Conservation (phyloP, 2,797 vertebrate species). For the Pseudochirops corinnae region DNA sequence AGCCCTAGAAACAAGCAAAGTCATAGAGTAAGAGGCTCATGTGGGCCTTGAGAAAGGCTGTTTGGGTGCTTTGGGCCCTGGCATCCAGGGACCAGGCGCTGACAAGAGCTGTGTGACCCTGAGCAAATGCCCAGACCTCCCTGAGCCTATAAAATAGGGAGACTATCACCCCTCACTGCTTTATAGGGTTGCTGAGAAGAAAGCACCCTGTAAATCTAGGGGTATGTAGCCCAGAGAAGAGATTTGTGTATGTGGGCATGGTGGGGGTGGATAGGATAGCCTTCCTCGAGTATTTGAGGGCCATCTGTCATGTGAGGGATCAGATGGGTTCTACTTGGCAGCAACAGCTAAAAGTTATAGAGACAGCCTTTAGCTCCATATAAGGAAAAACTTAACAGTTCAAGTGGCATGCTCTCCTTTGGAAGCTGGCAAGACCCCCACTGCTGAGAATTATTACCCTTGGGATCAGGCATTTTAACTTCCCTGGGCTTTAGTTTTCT, state of each 20-base stretch:
- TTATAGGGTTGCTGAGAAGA: not conserved
- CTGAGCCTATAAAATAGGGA: not conserved
- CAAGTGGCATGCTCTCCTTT: not conserved
- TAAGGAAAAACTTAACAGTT: not conserved
- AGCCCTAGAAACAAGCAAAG: constrained; percentile 83
- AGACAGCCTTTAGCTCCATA: not conserved
- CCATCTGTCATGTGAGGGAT: not conserved
- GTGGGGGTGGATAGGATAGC: not conserved
- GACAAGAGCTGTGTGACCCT: not conserved
- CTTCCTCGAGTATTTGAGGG: not conserved
- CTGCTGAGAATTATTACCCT: not conserved
- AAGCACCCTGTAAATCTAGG: not conserved
- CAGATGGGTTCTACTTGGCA: not conserved
- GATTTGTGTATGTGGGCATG: too few species aligned
- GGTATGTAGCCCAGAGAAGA: not conserved
- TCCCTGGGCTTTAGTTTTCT: not conserved
- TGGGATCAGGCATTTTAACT: not conserved
- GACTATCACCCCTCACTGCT: not conserved
- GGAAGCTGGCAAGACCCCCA: not conserved
- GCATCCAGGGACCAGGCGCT: not conserved
- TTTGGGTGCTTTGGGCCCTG: not conserved
- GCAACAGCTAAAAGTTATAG: not conserved
- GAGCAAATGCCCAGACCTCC: not conserved
- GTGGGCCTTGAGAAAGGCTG: not conserved
- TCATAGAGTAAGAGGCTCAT: constrained; percentile 8